Evolutionary conservation across 2,797 vertebrate genomes (phyloP).

Genomic region (Geotrypetes seraphini): DNA sequence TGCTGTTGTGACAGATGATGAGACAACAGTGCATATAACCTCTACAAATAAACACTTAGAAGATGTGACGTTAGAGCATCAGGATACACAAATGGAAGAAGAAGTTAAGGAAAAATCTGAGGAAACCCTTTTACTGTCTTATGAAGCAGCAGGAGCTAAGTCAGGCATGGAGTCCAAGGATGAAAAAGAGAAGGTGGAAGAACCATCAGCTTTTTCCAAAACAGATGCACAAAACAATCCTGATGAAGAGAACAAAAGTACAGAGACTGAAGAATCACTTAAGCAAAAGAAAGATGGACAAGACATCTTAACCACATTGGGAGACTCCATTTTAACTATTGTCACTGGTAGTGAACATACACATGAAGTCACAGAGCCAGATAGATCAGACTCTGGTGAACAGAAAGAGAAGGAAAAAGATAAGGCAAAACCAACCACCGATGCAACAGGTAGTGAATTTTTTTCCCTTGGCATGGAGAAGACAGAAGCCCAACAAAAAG

Average conservation of each 20-base stretch:
- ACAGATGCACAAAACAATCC: neutral
- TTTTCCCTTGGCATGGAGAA: slow-evolving; percentile 4
- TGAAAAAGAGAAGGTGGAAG: too few relatives aligned
- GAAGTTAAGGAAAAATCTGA: slow-evolving; percentile 24
- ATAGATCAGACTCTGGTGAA: slow-evolving; percentile 35
- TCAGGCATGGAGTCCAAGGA: neutral
- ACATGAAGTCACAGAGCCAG: slow-evolving; percentile 11
- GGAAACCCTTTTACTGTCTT: slow-evolving; percentile 53
- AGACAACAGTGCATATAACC: slow-evolving; percentile 66
- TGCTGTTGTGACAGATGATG: slow-evolving; percentile 67
- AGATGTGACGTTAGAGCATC: slow-evolving; percentile 27
- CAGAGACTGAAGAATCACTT: slow-evolving; percentile 20
- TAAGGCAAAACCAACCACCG: neutral
- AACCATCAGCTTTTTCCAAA: too few relatives aligned
- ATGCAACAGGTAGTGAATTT: neutral
- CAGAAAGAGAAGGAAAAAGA: slow-evolving; percentile 17
- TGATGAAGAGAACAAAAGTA: slow-evolving; percentile 1
- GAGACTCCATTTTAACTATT: slow-evolving; percentile 52
- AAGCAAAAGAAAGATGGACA: slow-evolving; percentile 26
- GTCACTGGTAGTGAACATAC: slow-evolving; percentile 44
- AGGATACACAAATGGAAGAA: slow-evolving; percentile 23
- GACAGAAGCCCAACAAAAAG: neutral
- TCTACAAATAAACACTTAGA: slow-evolving; percentile 55
- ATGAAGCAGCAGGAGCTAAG: slow-evolving; percentile 23
- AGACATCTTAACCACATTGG: slow-evolving; percentile 35